Evolutionary conservation across 2,797 vertebrate species (phyloP).

Genomic region (Gorsachius magnificus): DNA sequence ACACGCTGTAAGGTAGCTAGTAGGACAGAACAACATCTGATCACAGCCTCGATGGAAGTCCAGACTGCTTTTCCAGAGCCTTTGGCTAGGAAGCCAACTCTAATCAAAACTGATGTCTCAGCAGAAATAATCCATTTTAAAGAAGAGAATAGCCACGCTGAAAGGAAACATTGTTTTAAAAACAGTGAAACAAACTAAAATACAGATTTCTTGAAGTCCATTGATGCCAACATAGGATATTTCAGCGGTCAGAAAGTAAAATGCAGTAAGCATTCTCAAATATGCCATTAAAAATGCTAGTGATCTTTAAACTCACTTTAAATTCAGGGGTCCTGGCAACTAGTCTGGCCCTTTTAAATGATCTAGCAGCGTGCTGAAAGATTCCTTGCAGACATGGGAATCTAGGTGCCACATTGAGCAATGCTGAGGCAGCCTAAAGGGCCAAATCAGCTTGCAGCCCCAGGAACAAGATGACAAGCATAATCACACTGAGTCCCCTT

Average conservation of each 20-base stretch:
- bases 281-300: not conserved
- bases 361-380: not conserved
- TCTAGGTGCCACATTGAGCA: not conserved
- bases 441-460: not conserved
- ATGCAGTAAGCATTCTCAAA: not conserved
- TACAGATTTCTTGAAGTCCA: not conserved
- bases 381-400: not conserved
- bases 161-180: not conserved
- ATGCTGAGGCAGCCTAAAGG: not conserved
- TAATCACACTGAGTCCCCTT: not conserved
- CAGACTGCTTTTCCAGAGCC: not conserved
- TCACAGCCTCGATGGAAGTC: not conserved
- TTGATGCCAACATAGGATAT: not conserved
- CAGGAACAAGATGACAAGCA: not conserved
- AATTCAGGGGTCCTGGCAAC: not conserved
- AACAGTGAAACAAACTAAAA: not conserved
- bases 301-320: not conserved
- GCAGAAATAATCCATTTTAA: constrained; percentile 33
- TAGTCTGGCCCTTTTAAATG: not conserved
- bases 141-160: not conserved
- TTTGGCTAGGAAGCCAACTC: not conserved
- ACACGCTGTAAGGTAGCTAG: not conserved
- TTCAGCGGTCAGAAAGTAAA: not conserved
- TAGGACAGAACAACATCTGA: not conserved
- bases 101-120: constrained; percentile 49